phyloP scores from a whole-genome alignment of 2,113 vertebrate species.

The Sisor rabdophorus region DNA sequence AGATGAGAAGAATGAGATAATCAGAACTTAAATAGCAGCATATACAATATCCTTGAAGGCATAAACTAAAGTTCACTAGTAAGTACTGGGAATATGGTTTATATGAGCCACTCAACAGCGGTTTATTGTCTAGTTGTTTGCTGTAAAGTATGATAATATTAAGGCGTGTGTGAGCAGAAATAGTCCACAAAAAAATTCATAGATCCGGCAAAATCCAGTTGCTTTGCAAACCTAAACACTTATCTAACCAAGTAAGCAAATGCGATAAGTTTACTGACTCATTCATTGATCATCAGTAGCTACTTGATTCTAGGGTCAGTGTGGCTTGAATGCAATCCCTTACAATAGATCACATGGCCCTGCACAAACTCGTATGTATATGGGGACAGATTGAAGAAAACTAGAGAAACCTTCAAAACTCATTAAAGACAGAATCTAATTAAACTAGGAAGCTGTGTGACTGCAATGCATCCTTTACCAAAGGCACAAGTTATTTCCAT shows the following conservation, averaged over 20 bases:
- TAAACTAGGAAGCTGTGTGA: not conserved
- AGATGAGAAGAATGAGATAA: not conserved
- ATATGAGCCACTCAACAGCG: not conserved
- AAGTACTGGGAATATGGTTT: not conserved
- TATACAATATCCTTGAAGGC: not conserved
- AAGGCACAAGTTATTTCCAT: not conserved
- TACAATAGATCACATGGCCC: not conserved
- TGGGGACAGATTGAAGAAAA: not conserved
- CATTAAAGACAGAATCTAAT: not conserved
- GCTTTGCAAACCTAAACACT: conserved; percentile 51
- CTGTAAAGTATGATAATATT: not conserved
- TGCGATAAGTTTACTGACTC: not conserved
- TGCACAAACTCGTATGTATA: not conserved
- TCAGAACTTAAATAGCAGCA: not conserved
- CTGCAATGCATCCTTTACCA: not conserved
- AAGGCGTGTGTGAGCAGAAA: not conserved
- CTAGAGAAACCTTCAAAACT: not conserved
- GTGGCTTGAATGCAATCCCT: not conserved
- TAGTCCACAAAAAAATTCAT: not conserved
- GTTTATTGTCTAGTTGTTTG: conserved; percentile 17
- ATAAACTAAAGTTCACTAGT: not conserved
- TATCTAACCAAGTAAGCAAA: conserved; percentile 48
- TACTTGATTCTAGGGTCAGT: not conserved
- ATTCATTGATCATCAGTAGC: not conserved
- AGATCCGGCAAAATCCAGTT: not conserved